Evolutionary conservation across 2,888 invertebrate genomes (phyloP), one percentile per base, ranked within the genome.

Genomic region (Clepsis dumicolana): DNA sequence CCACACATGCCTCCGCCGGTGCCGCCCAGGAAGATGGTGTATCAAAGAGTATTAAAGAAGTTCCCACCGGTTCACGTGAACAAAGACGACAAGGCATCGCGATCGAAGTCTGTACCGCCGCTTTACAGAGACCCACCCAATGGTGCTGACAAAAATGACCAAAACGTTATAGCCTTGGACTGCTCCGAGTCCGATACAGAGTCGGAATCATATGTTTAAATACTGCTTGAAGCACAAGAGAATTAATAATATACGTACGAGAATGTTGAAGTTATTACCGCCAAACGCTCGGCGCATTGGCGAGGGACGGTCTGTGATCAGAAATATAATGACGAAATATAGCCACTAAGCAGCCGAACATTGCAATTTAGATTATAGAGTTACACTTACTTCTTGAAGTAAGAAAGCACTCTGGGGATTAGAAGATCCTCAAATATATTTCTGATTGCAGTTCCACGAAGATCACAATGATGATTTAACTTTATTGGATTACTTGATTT

Each of bases 31-130:
- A 93, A 94, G 75, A 85, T 91, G 84, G 86, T 93, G 56, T 93
- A 93, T 77, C 93, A 92, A 76, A 85, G 90, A 76, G 90, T 94
- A 3, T 84, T 95, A 52, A 94, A 95, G 84, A 95, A 95, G 77
- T 91, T 95, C 74, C 95, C 95, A 65, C 95, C 95, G 0, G 95
- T 95, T 27, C 95, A 95, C 77, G 94, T 95, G 75, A 95, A 93
- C 75, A 94, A 94, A 67, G 95, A 95, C 25, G 95, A 95, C 59
- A 94, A 94, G 71, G 82, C 84, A 52, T 84, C 87, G 0, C 86
- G 93, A 27, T 93, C 93, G 2, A 93, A 92, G 74, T 93, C 94
- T 21, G 93, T 93, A 29, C 93, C 94, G 8, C 89, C 93, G 0
- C 75, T 91, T n/a, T 93, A 92, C 77, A 80, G 90, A 57, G 91